Conservation (phyloP, 1,140 invertebrate species). For the Micrasema minimum region DNA sequence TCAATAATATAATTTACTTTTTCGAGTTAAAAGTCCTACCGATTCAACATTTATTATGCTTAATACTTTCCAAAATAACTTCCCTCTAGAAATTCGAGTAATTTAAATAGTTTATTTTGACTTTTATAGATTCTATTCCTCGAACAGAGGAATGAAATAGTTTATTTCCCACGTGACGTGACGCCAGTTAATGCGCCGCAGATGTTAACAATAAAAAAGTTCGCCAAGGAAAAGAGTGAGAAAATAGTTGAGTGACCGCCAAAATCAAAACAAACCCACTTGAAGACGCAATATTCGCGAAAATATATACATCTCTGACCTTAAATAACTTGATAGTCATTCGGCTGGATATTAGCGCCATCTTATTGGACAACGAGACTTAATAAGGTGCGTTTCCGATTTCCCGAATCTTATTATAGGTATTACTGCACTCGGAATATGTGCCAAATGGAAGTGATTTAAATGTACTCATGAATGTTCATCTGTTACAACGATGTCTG, state of each 20-base stretch:
- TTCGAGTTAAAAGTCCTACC: too few relatives aligned
- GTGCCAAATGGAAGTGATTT: background rate
- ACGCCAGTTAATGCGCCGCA: constrained; percentile 11
- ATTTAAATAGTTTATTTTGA: too few relatives aligned
- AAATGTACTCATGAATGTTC: background rate
- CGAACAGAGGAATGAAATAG: too few relatives aligned
- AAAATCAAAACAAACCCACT: constrained; percentile 12
- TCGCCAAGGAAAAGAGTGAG: constrained; percentile 16
- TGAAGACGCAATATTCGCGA: constrained; percentile 18
- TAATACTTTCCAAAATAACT: too few relatives aligned
- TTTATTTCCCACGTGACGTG: background rate
- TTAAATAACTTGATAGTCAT: constrained; percentile 1
- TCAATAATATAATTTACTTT: too few relatives aligned
- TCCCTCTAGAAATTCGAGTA: too few relatives aligned
- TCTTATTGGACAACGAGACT: background rate
- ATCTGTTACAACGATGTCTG: background rate
- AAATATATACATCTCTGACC: constrained; percentile 1
- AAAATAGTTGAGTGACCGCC: constrained; percentile 30
- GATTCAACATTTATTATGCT: too few relatives aligned
- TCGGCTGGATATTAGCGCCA: background rate
- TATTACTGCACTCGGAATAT: background rate
- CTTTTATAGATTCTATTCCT: too few relatives aligned
- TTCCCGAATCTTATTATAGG: background rate
- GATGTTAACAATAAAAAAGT: constrained; percentile 15
- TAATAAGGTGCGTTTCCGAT: constrained; percentile 15